Conservation (phyloP, 2,113 vertebrate genomes). For the Chaenogobius annularis region DNA sequence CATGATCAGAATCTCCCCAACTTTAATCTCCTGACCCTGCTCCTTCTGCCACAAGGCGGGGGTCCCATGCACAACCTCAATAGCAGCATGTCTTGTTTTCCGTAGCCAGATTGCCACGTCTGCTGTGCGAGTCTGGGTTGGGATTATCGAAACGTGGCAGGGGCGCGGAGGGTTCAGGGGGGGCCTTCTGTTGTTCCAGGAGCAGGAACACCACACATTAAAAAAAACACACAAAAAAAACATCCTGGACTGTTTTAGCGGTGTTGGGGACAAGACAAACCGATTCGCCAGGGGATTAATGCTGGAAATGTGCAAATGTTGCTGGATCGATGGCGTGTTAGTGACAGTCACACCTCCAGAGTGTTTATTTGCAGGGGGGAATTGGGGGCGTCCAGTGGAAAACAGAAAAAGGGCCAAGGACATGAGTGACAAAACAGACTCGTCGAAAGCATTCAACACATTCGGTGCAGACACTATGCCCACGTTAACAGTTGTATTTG, state of each 20-base stretch:
- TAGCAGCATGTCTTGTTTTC: constrained; percentile 16
- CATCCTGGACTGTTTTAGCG: not conserved
- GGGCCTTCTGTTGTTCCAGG: constrained; percentile 56
- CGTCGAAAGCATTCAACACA: constrained; percentile 43
- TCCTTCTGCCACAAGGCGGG: not conserved
- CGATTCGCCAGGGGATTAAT: constrained; percentile 20
- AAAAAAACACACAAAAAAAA: not conserved
- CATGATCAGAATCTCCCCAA: not conserved
- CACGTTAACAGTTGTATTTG: constrained; percentile 31
- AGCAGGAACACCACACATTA: too few relatives aligned
- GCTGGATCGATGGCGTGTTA: not conserved
- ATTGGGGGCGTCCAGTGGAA: not conserved
- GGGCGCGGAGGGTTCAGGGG: constrained; percentile 32
- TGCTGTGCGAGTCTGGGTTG: constrained; percentile 40
- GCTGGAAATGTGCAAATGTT: constrained; percentile 23
- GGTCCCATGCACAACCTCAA: constrained; percentile 5
- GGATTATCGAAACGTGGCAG: constrained; percentile 54
- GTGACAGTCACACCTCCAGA: not conserved
- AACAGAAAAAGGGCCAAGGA: constrained; percentile 12
- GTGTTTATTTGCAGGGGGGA: constrained; percentile 30
- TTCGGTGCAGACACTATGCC: constrained; percentile 35
- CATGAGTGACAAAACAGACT: constrained; percentile 44
- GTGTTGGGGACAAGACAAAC: constrained; percentile 20
- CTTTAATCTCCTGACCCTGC: constrained; percentile 35
- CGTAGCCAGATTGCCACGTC: constrained; percentile 51